A percentile compares a stretch with the other conserved stretches of the same genome.
phyloP scores from a whole-genome alignment of 1,140 invertebrate genomes.

The Camponotus vicinus region DNA sequence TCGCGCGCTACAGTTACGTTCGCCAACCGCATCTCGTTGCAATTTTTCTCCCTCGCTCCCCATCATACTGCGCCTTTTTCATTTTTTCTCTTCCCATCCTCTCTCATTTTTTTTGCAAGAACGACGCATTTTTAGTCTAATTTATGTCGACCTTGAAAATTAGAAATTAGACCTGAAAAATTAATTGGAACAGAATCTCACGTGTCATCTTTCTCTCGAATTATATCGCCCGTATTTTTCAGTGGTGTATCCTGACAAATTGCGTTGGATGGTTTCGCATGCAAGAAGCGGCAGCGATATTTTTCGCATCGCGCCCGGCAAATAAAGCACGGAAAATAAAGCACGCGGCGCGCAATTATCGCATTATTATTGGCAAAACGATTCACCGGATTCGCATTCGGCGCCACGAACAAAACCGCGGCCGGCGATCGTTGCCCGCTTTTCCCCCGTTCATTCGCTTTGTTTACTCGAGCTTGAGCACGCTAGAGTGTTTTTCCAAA shows the following conservation, averaged over 20 bases:
- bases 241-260: background rate
- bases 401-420: constrained; percentile 12
- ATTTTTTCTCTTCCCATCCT: background rate
- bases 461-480: constrained; percentile 29
- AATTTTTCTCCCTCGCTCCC: constrained; percentile 51
- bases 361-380: constrained; percentile 52
- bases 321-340: constrained; percentile 46
- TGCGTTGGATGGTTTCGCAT: background rate
- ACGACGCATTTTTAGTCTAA: background rate
- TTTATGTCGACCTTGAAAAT: constrained; percentile 1
- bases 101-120: background rate
- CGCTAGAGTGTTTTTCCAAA: constrained; percentile 23
- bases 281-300: constrained; percentile 22
- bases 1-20: constrained; percentile 65
- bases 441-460: constrained; percentile 49
- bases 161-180: background rate
- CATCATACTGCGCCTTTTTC: background rate
- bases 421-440: constrained; percentile 25
- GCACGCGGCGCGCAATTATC: constrained; percentile 51
- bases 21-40: constrained; percentile 31
- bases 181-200: constrained; percentile 29
- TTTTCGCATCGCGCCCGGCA: constrained; percentile 5
- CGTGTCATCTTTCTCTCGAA: background rate
- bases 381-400: constrained; percentile 26
- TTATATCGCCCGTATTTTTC: background rate